A percentile compares a stretch with the other conserved stretches of the same genome.
These are phyloP conservation scores for Calidris pygmaea DNA, from an alignment of 2,113 vertebrate species.

Conservation along the genomic window DNA sequence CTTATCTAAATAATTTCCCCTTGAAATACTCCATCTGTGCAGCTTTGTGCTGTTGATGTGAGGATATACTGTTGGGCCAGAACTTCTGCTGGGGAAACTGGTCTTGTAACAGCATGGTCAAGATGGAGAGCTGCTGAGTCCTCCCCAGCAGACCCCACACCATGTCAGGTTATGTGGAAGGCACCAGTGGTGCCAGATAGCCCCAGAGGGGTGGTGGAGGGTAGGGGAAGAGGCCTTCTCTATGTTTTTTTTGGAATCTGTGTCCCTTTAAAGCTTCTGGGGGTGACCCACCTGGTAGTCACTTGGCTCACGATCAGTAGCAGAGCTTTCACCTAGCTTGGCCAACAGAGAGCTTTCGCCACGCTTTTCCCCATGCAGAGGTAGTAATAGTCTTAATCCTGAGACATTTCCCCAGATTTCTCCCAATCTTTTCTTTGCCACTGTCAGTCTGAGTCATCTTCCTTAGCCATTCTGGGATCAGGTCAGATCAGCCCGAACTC, in stretches of 20 bases:
- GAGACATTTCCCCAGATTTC: background rate
- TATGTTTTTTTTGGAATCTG: background rate
- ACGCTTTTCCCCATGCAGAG: accelerated
- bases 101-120: background rate
- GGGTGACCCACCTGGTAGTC: background rate
- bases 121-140: background rate
- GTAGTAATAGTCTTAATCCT: background rate
- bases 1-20: conserved; percentile 59
- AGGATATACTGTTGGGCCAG: background rate
- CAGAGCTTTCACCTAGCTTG: background rate
- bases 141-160: background rate
- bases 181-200: background rate
- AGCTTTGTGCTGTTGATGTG: conserved; percentile 2
- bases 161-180: background rate
- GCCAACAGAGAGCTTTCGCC: background rate
- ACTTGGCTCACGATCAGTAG: background rate
- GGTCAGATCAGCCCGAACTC: background rate
- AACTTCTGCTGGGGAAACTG: background rate
- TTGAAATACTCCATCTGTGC: conserved; percentile 49
- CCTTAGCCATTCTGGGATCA: background rate
- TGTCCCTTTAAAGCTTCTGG: background rate
- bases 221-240: background rate
- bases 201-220: background rate
- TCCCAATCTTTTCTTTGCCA: background rate
- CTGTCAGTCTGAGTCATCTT: background rate